These are phyloP conservation scores for Stegodyphus dumicola DNA, from an alignment of 1,140 invertebrate genomes.

Conservation along the genomic window DNA sequence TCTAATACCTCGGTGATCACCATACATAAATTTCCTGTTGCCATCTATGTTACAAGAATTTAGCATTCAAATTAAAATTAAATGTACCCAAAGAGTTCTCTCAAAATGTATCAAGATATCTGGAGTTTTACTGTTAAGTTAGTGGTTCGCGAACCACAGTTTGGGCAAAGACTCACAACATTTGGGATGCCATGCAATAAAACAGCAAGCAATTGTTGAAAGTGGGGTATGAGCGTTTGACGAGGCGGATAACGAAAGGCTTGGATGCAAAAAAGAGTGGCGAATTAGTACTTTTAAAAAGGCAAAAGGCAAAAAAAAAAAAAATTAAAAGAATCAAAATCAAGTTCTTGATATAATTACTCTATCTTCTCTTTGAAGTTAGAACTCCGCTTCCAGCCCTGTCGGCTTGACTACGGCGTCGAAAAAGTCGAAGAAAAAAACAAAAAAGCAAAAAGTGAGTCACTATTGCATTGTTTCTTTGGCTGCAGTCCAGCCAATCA, in stretches of 20 bases:
- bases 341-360: slow-evolving; percentile 63
- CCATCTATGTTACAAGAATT: too few species aligned
- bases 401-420: slow-evolving; percentile 58
- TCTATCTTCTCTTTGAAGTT: slow-evolving; percentile 92
- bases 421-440: slow-evolving; percentile 60
- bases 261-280: slow-evolving; percentile 42
- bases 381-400: slow-evolving; percentile 86
- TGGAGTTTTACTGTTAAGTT: too few species aligned
- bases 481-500: slow-evolving; percentile 55
- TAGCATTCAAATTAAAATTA: too few species aligned
- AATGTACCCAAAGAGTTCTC: too few species aligned
- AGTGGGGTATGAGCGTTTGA: slow-evolving; percentile 16
- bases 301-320: slow-evolving; percentile 39
- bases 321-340: slow-evolving; percentile 58
- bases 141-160: too few species aligned
- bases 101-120: too few species aligned
- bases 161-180: slow-evolving; percentile 21
- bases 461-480: slow-evolving; percentile 42
- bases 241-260: slow-evolving; percentile 23
- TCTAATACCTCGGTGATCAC: too few species aligned
- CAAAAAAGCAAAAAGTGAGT: slow-evolving; percentile 59
- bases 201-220: slow-evolving; percentile 19
- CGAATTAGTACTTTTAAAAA: slow-evolving; percentile 37
- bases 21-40: too few species aligned
- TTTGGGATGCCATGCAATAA: slow-evolving; percentile 1